These are phyloP conservation scores for Enteromius paludinosus DNA, from an alignment of 2,797 vertebrate genomes.

Conservation along the genomic window DNA sequence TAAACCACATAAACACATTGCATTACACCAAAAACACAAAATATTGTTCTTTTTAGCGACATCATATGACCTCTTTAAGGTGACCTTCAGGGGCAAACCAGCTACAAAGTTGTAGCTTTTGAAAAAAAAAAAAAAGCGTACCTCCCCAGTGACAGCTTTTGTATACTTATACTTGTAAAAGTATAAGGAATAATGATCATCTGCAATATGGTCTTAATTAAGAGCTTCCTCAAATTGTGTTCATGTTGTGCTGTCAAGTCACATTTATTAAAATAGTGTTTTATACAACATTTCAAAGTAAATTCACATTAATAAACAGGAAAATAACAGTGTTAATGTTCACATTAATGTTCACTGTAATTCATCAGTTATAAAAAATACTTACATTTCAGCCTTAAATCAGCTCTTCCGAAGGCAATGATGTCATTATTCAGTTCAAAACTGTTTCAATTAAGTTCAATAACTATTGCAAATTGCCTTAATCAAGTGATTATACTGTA, in stretches of 20 bases:
- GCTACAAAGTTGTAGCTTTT: neutral
- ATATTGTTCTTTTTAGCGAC: too few species aligned
- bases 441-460: neutral
- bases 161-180: neutral
- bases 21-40: too few species aligned
- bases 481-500: neutral
- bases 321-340: neutral
- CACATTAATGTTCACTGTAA: neutral
- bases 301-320: neutral
- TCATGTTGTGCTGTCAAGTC: neutral
- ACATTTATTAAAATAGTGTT: neutral
- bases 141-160: too few species aligned
- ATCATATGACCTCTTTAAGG: too few species aligned
- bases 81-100: neutral
- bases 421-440: neutral
- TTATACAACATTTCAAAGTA: neutral
- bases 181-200: neutral
- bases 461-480: neutral
- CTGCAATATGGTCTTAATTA: neutral
- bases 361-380: neutral
- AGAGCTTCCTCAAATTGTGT: neutral
- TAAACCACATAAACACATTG: too few species aligned
- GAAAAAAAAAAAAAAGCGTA: neutral
- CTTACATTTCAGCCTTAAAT: neutral
- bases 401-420: neutral